A percentile compares a stretch with the other conserved stretches of the same genome.
Evolutionary conservation across 2,888 invertebrate species (phyloP).

Genomic region (Geotrupes spiniger): DNA sequence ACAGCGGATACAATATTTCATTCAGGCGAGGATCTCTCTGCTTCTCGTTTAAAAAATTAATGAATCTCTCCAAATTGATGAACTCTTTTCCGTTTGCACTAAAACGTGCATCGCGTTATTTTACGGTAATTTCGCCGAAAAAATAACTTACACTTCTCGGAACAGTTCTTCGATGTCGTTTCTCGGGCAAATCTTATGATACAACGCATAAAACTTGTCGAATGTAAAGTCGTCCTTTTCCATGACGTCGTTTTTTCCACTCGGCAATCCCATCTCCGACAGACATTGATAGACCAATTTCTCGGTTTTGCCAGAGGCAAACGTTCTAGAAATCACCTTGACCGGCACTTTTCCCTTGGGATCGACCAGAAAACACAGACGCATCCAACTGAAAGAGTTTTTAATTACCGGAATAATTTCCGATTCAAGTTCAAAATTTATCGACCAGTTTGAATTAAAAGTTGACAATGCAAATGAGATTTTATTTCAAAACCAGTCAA

Average conservation of each 20-base stretch:
- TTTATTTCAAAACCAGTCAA: too few relatives aligned
- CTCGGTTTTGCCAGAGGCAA: slow-evolving; percentile 99
- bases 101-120: too few relatives aligned
- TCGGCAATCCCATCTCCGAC: slow-evolving; percentile 88
- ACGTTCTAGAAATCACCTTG: slow-evolving; percentile 93
- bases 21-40: slow-evolving; percentile 97
- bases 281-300: slow-evolving; percentile 96
- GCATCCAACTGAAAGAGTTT: slow-evolving; percentile 87
- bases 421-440: neutral
- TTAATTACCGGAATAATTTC: neutral
- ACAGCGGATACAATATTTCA: slow-evolving; percentile 97
- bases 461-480: neutral
- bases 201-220: slow-evolving; percentile 96
- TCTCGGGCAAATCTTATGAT: slow-evolving; percentile 98
- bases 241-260: slow-evolving; percentile 94
- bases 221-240: slow-evolving; percentile 94
- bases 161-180: slow-evolving; percentile 99
- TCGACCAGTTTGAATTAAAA: neutral
- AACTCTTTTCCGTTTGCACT: slow-evolving; percentile 91
- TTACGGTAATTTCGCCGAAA: slow-evolving; percentile 3
- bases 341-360: slow-evolving; percentile 95
- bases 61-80: slow-evolving; percentile 82
- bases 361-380: slow-evolving; percentile 90
- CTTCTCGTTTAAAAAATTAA: slow-evolving; percentile 93
- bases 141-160: slow-evolving; percentile 80